phyloP scores from a whole-genome alignment of 2,888 invertebrate genomes.

The Aethes cnicana region DNA sequence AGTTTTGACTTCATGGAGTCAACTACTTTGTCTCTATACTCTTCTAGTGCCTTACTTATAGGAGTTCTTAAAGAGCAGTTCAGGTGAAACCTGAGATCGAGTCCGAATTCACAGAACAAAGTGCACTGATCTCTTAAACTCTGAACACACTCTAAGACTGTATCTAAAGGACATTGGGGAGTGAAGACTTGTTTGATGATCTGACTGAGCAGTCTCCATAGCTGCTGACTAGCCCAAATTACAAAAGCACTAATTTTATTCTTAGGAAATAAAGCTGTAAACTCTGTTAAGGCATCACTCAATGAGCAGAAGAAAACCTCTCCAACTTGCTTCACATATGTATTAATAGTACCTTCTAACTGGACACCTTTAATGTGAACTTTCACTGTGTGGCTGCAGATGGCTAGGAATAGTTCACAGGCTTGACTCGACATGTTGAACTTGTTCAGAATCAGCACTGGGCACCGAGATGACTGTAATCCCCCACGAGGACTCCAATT shows the following conservation, averaged over 20 bases:
- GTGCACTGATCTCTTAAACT: constrained; percentile 88
- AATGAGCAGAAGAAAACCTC: constrained; percentile 93
- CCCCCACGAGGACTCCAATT: constrained; percentile 96
- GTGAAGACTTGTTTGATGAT: constrained; percentile 94
- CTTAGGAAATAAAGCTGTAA: constrained; percentile 89
- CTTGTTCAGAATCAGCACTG: constrained; percentile 91
- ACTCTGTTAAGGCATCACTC: constrained; percentile 85
- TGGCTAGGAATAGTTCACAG: constrained; percentile 90
- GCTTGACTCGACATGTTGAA: constrained; percentile 87
- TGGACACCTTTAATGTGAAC: constrained; percentile 91
- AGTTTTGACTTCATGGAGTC: constrained; percentile 90
- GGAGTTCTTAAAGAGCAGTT: constrained; percentile 92
- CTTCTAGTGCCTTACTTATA: constrained; percentile 88
- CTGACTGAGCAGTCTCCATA: constrained; percentile 90
- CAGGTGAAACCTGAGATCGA: constrained; percentile 95
- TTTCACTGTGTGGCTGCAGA: constrained; percentile 91
- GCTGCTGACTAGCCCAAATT: constrained; percentile 94
- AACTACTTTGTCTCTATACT: constrained; percentile 90
- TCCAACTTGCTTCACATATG: constrained; percentile 90
- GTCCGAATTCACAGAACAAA: constrained; percentile 85
- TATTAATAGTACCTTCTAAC: constrained; percentile 89
- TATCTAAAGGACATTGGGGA: constrained; percentile 92
- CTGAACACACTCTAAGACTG: constrained; percentile 92
- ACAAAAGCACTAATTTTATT: constrained; percentile 86
- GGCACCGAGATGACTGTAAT: constrained; percentile 90